These are phyloP conservation scores for Onychostoma macrolepis DNA, from an alignment of 2,113 vertebrate genomes.

Conservation along the genomic window DNA sequence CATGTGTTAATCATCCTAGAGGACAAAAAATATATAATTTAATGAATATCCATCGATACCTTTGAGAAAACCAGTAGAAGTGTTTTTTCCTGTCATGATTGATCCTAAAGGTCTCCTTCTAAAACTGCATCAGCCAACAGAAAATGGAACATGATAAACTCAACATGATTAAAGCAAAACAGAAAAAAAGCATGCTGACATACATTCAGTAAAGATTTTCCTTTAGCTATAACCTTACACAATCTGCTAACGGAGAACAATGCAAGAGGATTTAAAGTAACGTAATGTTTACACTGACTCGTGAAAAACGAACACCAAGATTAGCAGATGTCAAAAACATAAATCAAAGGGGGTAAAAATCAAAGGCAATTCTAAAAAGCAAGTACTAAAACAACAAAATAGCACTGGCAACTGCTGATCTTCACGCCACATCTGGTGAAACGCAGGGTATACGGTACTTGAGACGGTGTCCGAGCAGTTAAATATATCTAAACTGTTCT, in stretches of 20 bases:
- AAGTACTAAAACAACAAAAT: neutral
- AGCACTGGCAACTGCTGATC: neutral
- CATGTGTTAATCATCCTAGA: neutral
- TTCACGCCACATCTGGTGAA: neutral
- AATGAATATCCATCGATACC: conserved; percentile 36
- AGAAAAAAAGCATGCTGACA: neutral
- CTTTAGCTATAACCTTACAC: neutral
- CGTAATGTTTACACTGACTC: neutral
- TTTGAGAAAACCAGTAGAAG: conserved; percentile 51
- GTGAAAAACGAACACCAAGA: neutral
- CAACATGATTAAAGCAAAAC: neutral
- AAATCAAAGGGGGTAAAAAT: neutral
- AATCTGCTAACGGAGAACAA: neutral
- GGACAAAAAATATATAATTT: neutral
- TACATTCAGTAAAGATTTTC: neutral
- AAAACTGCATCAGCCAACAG: neutral
- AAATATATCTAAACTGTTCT: neutral
- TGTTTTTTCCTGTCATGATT: conserved; percentile 40
- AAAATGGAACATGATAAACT: neutral
- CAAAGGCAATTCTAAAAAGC: neutral
- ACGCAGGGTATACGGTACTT: neutral
- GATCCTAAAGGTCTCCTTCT: neutral
- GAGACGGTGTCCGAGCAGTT: neutral
- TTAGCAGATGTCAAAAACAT: neutral
- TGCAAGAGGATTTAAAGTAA: neutral